A percentile compares a stretch with the other conserved stretches of the same genome.
phyloP scores from a whole-genome alignment of 2,888 invertebrate species.

The Ischnura elegans region DNA sequence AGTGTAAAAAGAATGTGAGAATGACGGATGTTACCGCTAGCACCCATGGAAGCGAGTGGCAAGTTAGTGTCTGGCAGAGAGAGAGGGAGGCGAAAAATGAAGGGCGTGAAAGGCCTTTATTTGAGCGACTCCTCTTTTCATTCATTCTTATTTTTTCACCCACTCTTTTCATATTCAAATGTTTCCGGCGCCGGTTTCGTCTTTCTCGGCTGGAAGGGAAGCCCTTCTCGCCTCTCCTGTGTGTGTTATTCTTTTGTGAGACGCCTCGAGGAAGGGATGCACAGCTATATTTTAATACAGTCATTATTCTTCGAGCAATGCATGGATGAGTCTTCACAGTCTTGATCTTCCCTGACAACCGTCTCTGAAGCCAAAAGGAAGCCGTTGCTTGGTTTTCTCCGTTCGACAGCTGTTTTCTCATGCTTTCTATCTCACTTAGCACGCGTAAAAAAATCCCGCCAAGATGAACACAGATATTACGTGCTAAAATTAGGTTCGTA shows the following conservation, averaged over 20 bases:
- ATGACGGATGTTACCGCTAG: constrained; percentile 61
- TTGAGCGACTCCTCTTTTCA: constrained; percentile 33
- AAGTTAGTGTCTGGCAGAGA: constrained; percentile 47
- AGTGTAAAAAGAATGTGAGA: neutral
- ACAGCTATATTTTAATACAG: constrained; percentile 61
- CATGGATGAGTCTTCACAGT: neutral
- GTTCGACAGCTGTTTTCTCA: neutral
- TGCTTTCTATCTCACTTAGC: neutral
- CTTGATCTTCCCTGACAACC: neutral
- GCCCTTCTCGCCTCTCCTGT: constrained; percentile 2
- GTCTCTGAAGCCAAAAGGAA: neutral
- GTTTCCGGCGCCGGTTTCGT: constrained; percentile 54
- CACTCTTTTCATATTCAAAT: constrained; percentile 61
- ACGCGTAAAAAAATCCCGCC: too few species aligned
- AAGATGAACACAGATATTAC: too few species aligned
- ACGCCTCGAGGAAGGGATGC: constrained; percentile 32
- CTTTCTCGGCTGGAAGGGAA: constrained; percentile 11
- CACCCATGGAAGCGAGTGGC: constrained; percentile 61
- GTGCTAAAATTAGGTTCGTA: too few species aligned
- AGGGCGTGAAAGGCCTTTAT: constrained; percentile 58
- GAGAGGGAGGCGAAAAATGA: constrained; percentile 57
- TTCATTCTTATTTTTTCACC: constrained; percentile 12
- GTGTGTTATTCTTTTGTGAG: neutral
- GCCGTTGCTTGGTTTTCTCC: neutral
- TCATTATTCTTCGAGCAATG: constrained; percentile 6